Evolutionary conservation across 37 sponge, comb jelly and placozoan genomes (phyloP), one percentile per base, ranked within the genome.

Genomic region (Spongia lamella): DNA sequence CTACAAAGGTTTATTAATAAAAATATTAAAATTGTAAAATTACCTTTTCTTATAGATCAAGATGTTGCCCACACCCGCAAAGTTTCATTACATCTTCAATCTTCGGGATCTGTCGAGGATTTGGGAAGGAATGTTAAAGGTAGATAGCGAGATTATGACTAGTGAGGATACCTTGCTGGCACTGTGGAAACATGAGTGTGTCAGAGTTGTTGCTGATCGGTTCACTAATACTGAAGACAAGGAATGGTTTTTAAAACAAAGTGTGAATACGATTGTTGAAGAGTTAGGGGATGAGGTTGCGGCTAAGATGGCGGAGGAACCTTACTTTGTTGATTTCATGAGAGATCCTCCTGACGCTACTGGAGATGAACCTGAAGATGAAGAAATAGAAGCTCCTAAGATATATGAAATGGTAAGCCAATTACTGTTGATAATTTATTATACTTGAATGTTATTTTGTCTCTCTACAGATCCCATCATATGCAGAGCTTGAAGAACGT

Each of bases 21-120:
- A 9, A 13, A 43, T 43, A 43, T 5, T 43, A 43, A 43, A 43
- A 13, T 43, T 43, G 47, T 43, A 43, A n/a, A n/a, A 5, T 43
- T 43, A 43, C 7, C 47, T 43, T 43, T 13, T 43, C 9, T 43
- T 43, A 39, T 7, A 70, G 52, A 62, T 85, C 25, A 95, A 90
- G 77, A 95, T 98, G 90, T 82, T 98, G 13, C 99, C 99, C 11
- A 98, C 99, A 19, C 99, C 99, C 0, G 99, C 99, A 56, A 98
- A 98, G 73, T 98, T 98, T 72, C 99, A 98, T 73, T 98, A 98
- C 78, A 81, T 93, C 21, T 98, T 98, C 78, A 98, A 98, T 65
- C 86, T 98, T 62, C 88, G 99, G 29, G 99, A 98, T 75, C 83
- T 98, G 56, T 96, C 96, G 15, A 90, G 99, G 2, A 95, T 98